Conservation (phyloP, 2,797 vertebrate genomes). For the Acomys russatus region DNA sequence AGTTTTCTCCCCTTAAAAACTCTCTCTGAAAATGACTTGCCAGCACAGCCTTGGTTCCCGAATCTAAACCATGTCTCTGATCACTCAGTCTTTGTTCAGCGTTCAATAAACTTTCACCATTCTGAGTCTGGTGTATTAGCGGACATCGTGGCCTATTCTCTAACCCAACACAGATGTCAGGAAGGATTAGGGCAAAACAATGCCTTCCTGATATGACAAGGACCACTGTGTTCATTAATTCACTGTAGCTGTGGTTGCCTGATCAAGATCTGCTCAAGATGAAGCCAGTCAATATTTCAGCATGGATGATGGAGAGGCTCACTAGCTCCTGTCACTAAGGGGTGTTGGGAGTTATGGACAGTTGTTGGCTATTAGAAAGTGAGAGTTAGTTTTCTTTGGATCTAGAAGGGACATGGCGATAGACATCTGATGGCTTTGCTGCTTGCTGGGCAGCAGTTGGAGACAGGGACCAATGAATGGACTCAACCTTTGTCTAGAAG, state of each 20-base stretch:
- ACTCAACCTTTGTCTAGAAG: not conserved
- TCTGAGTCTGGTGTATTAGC: no score
- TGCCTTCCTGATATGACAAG: not conserved
- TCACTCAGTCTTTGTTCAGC: no score
- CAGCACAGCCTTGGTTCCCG: no score
- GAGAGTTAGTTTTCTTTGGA: not conserved
- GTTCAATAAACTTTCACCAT: no score
- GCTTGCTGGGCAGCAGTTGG: not conserved
- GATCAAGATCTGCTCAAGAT: no score
- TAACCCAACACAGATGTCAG: not conserved
- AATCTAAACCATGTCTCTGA: no score
- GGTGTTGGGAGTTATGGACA: not conserved
- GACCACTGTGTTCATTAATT: not conserved
- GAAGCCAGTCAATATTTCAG: not conserved
- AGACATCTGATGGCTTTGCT: not conserved
- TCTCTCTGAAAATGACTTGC: no score
- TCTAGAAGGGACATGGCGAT: not conserved
- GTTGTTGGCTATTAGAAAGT: not conserved
- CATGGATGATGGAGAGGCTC: not conserved
- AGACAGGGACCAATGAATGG: not conserved
- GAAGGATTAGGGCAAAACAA: not conserved
- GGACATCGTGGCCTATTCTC: no score
- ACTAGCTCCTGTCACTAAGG: not conserved
- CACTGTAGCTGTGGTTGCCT: not conserved
- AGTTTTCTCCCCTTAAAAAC: no score